Conservation (phyloP, 1,140 invertebrate species). For the Drosophila orosa region DNA sequence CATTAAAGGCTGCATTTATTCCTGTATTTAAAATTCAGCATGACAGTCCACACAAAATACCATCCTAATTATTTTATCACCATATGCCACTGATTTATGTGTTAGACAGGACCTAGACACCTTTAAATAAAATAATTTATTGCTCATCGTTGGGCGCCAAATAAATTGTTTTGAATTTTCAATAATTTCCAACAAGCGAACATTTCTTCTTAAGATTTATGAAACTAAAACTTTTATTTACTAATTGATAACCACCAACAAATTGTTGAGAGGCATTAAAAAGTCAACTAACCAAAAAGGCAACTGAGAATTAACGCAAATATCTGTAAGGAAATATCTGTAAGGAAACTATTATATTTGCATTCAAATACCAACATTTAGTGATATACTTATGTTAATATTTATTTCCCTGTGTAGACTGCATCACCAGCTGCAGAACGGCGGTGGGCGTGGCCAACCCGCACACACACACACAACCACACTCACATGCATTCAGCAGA, state of each 20-base stretch:
- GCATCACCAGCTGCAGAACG: conserved; percentile 40
- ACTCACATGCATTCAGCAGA: conserved; percentile 9
- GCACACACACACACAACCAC: conserved; percentile 1
- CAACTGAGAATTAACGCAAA: background rate
- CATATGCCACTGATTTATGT: background rate
- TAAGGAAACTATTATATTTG: background rate
- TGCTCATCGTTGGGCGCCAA: background rate
- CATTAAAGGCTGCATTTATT: background rate
- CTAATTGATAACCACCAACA: background rate
- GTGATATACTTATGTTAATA: background rate
- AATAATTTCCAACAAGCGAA: background rate
- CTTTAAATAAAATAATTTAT: background rate
- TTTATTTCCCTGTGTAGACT: conserved; percentile 20
- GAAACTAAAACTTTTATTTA: background rate
- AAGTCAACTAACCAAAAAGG: background rate
- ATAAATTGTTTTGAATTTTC: background rate
- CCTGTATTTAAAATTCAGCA: background rate
- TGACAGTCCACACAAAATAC: background rate
- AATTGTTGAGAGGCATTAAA: too few relatives aligned
- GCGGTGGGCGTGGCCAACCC: conserved; percentile 45
- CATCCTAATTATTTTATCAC: background rate
- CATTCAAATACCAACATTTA: background rate
- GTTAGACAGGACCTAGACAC: background rate
- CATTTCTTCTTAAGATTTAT: background rate
- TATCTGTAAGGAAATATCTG: too few relatives aligned